Conservation (phyloP, 1,140 invertebrate genomes). For the Caenorhabditis briggsae region DNA sequence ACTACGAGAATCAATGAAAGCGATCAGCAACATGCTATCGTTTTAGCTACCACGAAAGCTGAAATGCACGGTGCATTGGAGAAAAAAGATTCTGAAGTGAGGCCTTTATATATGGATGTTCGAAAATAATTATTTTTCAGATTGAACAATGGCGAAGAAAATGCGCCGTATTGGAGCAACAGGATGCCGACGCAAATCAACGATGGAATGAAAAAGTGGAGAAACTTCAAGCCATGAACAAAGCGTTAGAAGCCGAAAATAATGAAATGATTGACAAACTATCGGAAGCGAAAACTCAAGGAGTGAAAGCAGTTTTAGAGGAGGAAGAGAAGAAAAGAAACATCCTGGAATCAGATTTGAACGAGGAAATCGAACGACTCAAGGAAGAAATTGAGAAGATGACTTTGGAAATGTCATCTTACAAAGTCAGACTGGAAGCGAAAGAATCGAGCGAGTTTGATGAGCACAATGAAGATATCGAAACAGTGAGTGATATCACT, state of each 20-base stretch:
- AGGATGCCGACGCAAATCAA: conserved; percentile 70
- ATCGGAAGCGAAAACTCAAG: conserved; percentile 74
- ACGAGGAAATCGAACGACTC: conserved; percentile 45
- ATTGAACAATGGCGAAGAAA: conserved; percentile 72
- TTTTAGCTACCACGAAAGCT: conserved; percentile 55
- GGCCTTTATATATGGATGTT: neutral
- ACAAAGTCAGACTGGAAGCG: conserved; percentile 11
- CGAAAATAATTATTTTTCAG: conserved; percentile 14
- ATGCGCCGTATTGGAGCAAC: conserved; percentile 69
- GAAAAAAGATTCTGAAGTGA: conserved; percentile 62
- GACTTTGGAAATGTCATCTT: conserved; percentile 20
- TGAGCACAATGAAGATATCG: conserved; percentile 52
- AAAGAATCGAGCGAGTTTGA: conserved; percentile 35
- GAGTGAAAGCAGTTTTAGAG: conserved; percentile 64
- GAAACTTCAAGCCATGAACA: conserved; percentile 65
- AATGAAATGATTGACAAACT: conserved; percentile 76
- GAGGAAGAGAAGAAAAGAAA: conserved; percentile 16
- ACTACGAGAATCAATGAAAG: conserved; percentile 40
- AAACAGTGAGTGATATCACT: neutral
- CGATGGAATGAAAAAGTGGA: conserved; percentile 69
- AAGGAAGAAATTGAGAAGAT: conserved; percentile 49
- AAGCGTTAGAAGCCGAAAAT: conserved; percentile 73
- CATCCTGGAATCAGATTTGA: neutral
- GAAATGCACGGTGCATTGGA: conserved; percentile 54
- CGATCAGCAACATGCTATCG: conserved; percentile 36